These are phyloP conservation scores for Formica exsecta DNA, from an alignment of 1,140 invertebrate species.

Conservation along the genomic window DNA sequence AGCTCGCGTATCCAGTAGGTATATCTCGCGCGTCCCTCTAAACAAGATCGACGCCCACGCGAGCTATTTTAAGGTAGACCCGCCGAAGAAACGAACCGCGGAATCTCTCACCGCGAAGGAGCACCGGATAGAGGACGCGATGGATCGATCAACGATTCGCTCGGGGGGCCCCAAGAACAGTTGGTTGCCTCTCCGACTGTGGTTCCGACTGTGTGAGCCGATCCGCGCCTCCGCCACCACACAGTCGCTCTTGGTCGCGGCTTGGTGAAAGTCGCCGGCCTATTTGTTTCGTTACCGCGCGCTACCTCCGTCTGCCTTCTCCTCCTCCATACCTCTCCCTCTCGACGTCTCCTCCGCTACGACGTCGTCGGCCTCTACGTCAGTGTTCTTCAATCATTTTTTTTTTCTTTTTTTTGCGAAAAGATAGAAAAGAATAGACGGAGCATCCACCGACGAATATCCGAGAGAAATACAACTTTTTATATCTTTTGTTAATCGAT, in stretches of 20 bases:
- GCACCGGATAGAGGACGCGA: not conserved
- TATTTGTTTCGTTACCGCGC: constrained; percentile 83
- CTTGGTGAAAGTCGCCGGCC: constrained; percentile 85
- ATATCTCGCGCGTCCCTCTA: constrained; percentile 47
- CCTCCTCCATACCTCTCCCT: not conserved
- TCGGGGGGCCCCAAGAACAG: not conserved
- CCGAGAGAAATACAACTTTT: not conserved
- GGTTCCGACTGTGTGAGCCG: constrained; percentile 64
- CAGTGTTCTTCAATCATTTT: constrained; percentile 35
- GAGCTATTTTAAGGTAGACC: not conserved
- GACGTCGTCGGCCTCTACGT: not conserved
- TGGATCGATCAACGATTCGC: not conserved
- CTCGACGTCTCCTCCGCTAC: constrained; percentile 21
- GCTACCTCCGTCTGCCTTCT: constrained; percentile 34
- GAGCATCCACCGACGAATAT: too few species aligned
- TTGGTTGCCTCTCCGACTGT: constrained; percentile 32
- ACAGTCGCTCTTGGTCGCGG: constrained; percentile 68
- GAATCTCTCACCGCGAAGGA: constrained; percentile 9
- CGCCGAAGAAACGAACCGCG: not conserved
- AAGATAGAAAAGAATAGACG: not conserved
- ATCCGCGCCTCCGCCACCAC: constrained; percentile 64
- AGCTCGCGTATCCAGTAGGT: constrained; percentile 30
- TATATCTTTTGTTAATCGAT: not conserved
- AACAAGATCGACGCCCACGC: constrained; percentile 43
- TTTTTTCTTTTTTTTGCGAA: not conserved